Percentiles rank a stretch among this genome's conserved stretches.
These are phyloP conservation scores for Phortica variegata DNA, from an alignment of 1,140 invertebrate genomes.

Conservation along the genomic window DNA sequence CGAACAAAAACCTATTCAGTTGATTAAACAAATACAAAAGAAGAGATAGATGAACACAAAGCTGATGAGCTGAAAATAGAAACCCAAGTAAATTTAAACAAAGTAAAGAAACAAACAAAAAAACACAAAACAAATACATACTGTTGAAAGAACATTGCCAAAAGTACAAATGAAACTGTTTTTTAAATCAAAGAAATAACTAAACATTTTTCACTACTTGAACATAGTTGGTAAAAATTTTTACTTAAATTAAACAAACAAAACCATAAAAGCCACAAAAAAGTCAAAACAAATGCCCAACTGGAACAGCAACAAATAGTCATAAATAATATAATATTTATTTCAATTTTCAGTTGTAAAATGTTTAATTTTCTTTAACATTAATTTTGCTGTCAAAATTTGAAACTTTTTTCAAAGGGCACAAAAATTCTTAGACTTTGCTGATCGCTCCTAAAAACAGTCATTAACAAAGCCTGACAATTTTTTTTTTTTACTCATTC, in stretches of 20 bases:
- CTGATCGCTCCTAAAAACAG: no score
- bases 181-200: constrained; percentile 45
- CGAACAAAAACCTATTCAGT: no score
- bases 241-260: constrained; percentile 25
- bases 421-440: no score
- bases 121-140: constrained; percentile 4
- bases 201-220: constrained; percentile 45
- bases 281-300: constrained; percentile 5
- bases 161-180: constrained; percentile 54
- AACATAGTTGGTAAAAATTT: constrained; percentile 43
- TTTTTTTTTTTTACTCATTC: no score
- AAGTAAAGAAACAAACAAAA: constrained; percentile 11
- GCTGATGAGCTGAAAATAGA: constrained; percentile 12
- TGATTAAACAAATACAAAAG: constrained; percentile 18
- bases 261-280: constrained; percentile 8
- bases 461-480: no score
- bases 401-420: no score
- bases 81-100: constrained; percentile 25
- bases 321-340: no score
- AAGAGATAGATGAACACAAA: constrained; percentile 24
- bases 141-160: constrained; percentile 49
- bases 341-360: no score
- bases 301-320: no score
- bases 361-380: no score
- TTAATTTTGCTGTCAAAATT: no score